Conservation (phyloP, 2,113 vertebrate species). For the Genyomyrus donnyi region DNA sequence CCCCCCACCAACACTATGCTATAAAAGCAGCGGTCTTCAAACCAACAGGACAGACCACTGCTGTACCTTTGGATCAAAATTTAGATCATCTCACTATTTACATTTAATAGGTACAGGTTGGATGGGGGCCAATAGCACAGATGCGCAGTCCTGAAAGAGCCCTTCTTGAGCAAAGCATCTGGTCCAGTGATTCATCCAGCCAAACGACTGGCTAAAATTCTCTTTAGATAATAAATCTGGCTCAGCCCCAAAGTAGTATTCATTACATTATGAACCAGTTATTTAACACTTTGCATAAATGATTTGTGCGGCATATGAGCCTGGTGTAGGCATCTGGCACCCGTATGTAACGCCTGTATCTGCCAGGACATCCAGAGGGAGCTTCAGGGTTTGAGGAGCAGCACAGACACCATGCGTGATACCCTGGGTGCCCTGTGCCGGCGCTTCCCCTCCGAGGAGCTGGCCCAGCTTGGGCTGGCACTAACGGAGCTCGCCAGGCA, state of each 20-base stretch:
- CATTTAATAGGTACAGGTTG: neutral
- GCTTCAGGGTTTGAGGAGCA: conserved; percentile 72
- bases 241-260: neutral
- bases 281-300: neutral
- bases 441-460: conserved; percentile 72
- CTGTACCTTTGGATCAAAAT: neutral
- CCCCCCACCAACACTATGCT: neutral
- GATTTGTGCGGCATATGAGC: neutral
- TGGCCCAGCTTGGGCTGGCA: conserved; percentile 70
- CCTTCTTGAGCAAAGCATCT: neutral
- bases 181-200: neutral
- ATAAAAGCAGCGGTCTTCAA: neutral
- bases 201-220: neutral
- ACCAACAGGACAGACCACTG: neutral
- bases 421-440: conserved; percentile 76
- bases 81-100: neutral
- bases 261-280: neutral
- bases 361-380: conserved; percentile 72
- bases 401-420: conserved; percentile 70
- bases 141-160: neutral
- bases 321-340: neutral
- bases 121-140: neutral
- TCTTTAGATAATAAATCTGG: conserved; percentile 7
- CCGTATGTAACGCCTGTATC: neutral
- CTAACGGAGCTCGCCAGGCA: conserved; percentile 74